Percentiles rank a stretch among this genome's conserved stretches.
These are phyloP conservation scores for Branchellion lobata DNA, from an alignment of 2,888 invertebrate species.

Conservation along the genomic window DNA sequence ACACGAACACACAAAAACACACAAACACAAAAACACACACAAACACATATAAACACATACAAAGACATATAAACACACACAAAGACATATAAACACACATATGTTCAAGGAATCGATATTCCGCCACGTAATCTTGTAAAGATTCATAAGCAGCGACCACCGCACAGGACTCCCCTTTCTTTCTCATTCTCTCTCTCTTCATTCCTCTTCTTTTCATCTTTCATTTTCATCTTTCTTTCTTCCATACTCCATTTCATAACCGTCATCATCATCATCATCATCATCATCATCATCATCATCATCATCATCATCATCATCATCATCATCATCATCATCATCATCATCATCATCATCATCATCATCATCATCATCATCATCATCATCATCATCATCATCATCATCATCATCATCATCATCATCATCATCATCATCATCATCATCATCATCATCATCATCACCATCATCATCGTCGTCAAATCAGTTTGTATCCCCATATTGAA, in stretches of 20 bases:
- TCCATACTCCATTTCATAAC: background rate
- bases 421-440: conserved; percentile 36
- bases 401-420: conserved; percentile 24
- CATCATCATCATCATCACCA: background rate
- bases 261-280: background rate
- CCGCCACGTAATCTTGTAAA: no score
- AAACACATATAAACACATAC: background rate
- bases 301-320: conserved; percentile 27
- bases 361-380: conserved; percentile 11
- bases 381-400: conserved; percentile 15
- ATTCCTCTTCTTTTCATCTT: no score
- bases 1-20: background rate
- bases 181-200: no score
- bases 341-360: conserved; percentile 20
- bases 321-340: conserved; percentile 28
- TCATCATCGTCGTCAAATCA: background rate
- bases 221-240: background rate
- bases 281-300: conserved; percentile 17
- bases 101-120: no score
- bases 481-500: no score
- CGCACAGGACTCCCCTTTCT: no score
- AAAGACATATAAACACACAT: background rate
- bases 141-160: no score
- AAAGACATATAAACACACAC: background rate
- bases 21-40: background rate